Evolutionary conservation across 53 echinoderm and acorn worm genomes (phyloP), one percentile per base, ranked within the genome.

Genomic region (Glandiceps talaboti): DNA sequence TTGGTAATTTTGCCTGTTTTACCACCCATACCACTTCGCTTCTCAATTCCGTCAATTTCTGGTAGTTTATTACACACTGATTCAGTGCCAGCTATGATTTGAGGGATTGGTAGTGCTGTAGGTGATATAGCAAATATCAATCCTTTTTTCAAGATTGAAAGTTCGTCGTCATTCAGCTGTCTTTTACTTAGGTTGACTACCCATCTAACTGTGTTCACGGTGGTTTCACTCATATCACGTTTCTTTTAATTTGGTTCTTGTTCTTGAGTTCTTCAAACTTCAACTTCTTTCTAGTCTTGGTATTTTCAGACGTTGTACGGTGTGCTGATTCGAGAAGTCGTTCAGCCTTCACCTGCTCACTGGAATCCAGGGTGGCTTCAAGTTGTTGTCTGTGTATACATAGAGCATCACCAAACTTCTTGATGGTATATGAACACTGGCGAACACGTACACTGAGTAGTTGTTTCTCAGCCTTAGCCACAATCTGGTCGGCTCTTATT

Each of bases 51-150:
- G 26, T 74, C 64, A 25, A 73, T 79, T 73, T 84, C 77, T 77
- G 29, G 27, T 30, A 84, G 84, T 14, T 76, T 29, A 1, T 30
- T 30, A 14, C 30, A 33, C 27, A 74, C 79, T 32, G 74, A 74
- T 33, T 75, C 80, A 28, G 80, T 30, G 64, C 73, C 33, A 30
- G 78, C 74, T 27, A 84, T 84, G 79, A 84, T 78, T 28, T 84
- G 79, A 1, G 30, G n/a, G 26, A 85, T 1, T 14, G 85, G 85
- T n/a, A 75, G 29, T 32, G 30, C 0, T 0, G 27, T 72, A 1
- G 84, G 74, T 31, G 79, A 20, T 27, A 79, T 25, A 31, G 75
- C 80, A 32, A 85, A 80, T 28, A 81, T 86, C 81, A 81, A 76
- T 0, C 86, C 82, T 25, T 45, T 45, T 45, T 45, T 45, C 20